Base-by-base conservation (phyloP, 2,888 invertebrate genomes). In the Luperina nickerlii region DNA sequence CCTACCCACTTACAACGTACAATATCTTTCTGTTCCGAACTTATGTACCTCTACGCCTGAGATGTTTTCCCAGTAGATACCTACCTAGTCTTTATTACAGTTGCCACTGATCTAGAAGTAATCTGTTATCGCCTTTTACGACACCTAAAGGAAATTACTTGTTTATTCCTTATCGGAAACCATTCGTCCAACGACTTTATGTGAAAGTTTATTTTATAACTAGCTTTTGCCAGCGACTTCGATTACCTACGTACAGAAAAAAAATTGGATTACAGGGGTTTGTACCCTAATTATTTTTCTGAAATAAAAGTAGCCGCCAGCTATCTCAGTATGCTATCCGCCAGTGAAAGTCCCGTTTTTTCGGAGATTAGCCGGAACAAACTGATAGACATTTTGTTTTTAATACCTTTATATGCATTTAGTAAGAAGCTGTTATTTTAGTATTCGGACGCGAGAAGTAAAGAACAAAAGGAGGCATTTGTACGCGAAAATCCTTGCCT, bases 121-220 rank as follows among this genome's bases (percentile, higher is more conserved):
- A 76, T 60, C 68, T 57, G 9, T 63, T 80, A 69, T 76, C 82
- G 27, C 2, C 9, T 82, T 82, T 82, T 60, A 69, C 63, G 76
- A 69, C 48, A 65, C 48, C 57, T 76, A 57, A 63, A 69, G 57
- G 48, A 69, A 62, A 68, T 76, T 15, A 48, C 27, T 57, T 62
- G 62, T 81, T 38, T 76, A 80, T 63, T 57, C 63, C 68, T 57
- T 81, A 82, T 32, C 76, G 38, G 76, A 32, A 82, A 69, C 63
- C 42, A 60, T 60, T 82, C 67, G 62, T 63, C 76, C 57, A 27
- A 32, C 11, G 48, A 42, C 69, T 68, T 81, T 75, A 62, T 45
- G 51, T 54, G 60, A 54, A 62, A 48, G 11, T 62, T 51, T 45
- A 74, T 80, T 74, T 67, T 54, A 62, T 62, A 66, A 54, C 54